phyloP scores from a whole-genome alignment of 2,113 vertebrate species.

The Epinephelus cyanopodus region DNA sequence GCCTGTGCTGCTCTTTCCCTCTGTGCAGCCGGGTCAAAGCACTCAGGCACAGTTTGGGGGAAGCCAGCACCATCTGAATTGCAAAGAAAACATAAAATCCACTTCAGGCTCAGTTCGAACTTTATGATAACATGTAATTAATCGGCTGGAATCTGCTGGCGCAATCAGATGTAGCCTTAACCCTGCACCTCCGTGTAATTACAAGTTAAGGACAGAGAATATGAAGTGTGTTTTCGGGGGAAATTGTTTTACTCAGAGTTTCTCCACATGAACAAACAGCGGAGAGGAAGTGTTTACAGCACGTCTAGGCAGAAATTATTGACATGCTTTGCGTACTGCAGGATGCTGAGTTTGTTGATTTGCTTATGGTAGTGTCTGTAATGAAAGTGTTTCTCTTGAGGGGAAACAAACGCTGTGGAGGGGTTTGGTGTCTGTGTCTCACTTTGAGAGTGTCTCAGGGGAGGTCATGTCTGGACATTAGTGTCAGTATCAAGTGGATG shows the following conservation, averaged over 20 bases:
- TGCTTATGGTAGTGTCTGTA: conserved; percentile 50
- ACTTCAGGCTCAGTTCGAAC: conserved; percentile 66
- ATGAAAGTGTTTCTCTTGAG: conserved; percentile 39
- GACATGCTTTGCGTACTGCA: conserved; percentile 34
- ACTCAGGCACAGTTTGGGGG: conserved; percentile 74
- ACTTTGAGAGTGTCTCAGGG: conserved; percentile 13
- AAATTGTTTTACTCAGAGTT: conserved; percentile 36
- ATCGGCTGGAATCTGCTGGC: conserved; percentile 78
- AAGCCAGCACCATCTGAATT: conserved; percentile 73
- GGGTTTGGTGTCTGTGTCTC: conserved; percentile 40
- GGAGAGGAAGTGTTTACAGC: conserved; percentile 65
- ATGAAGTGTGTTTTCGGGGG: conserved; percentile 49
- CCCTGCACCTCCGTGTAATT: conserved; percentile 71
- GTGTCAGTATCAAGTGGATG: conserved; percentile 39
- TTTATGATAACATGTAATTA: conserved; percentile 81
- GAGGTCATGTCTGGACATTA: conserved; percentile 37
- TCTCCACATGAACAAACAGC: conserved; percentile 72
- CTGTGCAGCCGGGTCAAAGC: conserved; percentile 67
- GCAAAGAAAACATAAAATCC: conserved; percentile 79
- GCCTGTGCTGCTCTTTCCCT: conserved; percentile 72
- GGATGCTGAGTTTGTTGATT: conserved; percentile 53
- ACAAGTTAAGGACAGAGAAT: conserved; percentile 48
- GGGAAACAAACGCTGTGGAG: conserved; percentile 52
- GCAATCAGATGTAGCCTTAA: conserved; percentile 77
- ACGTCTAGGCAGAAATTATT: conserved; percentile 37